Conservation (phyloP, 1,140 invertebrate genomes). For the Drepana arcuata region DNA sequence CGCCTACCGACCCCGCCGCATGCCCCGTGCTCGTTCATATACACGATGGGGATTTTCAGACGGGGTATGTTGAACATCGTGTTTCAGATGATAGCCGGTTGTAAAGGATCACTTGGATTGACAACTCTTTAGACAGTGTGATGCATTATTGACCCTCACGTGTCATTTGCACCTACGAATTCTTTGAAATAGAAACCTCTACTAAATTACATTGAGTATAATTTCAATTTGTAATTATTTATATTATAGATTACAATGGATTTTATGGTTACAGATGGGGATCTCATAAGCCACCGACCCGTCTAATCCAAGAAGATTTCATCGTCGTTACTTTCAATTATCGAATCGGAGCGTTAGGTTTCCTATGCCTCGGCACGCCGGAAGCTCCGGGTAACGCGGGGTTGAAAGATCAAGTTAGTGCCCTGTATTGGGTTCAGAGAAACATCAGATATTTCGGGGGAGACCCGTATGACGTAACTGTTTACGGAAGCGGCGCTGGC, state of each 20-base stretch:
- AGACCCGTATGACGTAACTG: constrained; percentile 75
- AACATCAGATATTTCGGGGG: constrained; percentile 82
- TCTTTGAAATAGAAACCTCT: too few relatives aligned
- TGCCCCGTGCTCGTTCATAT: constrained; percentile 39
- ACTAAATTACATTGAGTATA: too few relatives aligned
- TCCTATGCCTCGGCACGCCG: constrained; percentile 75
- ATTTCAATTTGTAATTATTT: too few relatives aligned
- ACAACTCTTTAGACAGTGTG: too few relatives aligned
- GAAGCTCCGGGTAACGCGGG: constrained; percentile 80
- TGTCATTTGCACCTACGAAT: too few relatives aligned
- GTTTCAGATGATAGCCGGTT: too few relatives aligned
- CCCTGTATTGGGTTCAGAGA: constrained; percentile 81
- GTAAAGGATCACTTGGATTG: too few relatives aligned
- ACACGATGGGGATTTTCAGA: constrained; percentile 46
- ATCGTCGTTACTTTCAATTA: constrained; percentile 51
- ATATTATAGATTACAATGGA: too few relatives aligned
- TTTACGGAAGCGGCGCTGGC: constrained; percentile 80
- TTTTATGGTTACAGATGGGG: constrained; percentile 45
- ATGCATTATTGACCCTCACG: constrained; percentile 9
- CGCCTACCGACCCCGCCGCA: constrained; percentile 17
- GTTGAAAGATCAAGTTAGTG: constrained; percentile 81
- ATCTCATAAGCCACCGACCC: constrained; percentile 18
- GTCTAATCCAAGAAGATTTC: constrained; percentile 27
- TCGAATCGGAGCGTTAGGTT: constrained; percentile 74
- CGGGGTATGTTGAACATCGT: too few relatives aligned